These are phyloP conservation scores for Dorcus parallelipipedus DNA, from an alignment of 2,888 invertebrate genomes.

Conservation along the genomic window DNA sequence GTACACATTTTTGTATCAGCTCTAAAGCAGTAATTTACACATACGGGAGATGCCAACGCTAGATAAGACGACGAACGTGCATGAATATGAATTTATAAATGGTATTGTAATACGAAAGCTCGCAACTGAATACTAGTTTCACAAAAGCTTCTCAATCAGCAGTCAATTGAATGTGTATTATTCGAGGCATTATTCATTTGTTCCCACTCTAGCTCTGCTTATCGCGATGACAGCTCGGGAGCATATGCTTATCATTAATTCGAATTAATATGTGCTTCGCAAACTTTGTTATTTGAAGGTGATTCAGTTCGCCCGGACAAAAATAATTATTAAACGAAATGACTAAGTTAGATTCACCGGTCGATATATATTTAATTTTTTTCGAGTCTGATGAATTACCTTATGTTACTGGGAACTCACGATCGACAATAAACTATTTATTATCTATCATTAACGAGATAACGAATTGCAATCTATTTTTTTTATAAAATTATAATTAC, in stretches of 20 bases:
- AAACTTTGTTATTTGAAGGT: conserved; percentile 3
- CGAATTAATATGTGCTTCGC: conserved; percentile 12
- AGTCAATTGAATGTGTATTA: conserved; percentile 14
- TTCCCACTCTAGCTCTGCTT: conserved; percentile 4
- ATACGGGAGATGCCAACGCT: conserved; percentile 10
- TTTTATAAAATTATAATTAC: no score
- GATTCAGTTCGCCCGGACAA: conserved; percentile 5
- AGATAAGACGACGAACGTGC: conserved; percentile 13
- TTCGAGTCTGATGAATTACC: neutral
- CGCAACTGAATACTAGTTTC: conserved; percentile 8
- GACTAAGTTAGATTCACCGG: conserved; percentile 8
- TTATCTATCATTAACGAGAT: no score
- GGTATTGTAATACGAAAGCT: conserved; percentile 9
- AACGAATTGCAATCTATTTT: no score
- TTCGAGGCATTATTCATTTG: conserved; percentile 8
- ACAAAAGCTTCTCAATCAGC: conserved; percentile 15
- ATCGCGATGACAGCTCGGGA: conserved; percentile 10
- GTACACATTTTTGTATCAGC: conserved; percentile 12
- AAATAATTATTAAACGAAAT: conserved; percentile 17
- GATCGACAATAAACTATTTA: no score
- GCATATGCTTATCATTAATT: conserved; percentile 12
- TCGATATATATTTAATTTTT: conserved; percentile 3
- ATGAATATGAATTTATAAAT: conserved; percentile 11
- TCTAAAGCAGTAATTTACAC: conserved; percentile 13
- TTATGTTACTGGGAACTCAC: neutral